Evolutionary conservation across 2,797 vertebrate genomes (phyloP).

Genomic region (Gymnothorax reevesii): DNA sequence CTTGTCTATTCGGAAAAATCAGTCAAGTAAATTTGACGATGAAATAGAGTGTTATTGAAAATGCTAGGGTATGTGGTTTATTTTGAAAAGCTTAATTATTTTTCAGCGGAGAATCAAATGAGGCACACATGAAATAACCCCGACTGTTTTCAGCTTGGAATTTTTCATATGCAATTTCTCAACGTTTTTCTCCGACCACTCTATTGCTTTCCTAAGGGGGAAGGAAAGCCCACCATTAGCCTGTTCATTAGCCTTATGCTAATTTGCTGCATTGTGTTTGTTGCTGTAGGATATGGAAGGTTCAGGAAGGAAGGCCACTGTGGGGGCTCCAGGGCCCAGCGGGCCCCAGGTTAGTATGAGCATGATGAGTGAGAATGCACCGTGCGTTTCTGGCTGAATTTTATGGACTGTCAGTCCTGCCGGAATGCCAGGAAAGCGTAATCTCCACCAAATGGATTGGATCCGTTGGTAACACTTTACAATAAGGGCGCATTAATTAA

Average conservation of each 20-base stretch:
- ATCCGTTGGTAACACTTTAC: no score
- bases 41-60: no score
- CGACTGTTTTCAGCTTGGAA: background rate
- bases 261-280: constrained; percentile 26
- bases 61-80: background rate
- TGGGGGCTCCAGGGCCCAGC: constrained; percentile 59
- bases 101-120: background rate
- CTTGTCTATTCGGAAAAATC: background rate
- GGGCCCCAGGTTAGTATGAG: constrained; percentile 69
- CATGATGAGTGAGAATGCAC: background rate
- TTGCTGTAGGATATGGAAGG: constrained; percentile 81
- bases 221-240: no score
- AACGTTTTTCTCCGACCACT: background rate
- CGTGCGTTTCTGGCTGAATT: background rate
- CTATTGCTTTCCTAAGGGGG: background rate
- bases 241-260: background rate
- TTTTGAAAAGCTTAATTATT: background rate
- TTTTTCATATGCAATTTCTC: no score
- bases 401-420: background rate
- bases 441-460: no score
- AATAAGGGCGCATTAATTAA: no score
- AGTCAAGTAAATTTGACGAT: background rate
- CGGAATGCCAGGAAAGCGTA: no score
- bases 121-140: background rate
- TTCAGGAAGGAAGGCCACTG: constrained; percentile 70